Evolutionary conservation across 2,113 vertebrate genomes (phyloP), one percentile per base, ranked within the genome.

Genomic region (Microcebus ravelobensis): DNA sequence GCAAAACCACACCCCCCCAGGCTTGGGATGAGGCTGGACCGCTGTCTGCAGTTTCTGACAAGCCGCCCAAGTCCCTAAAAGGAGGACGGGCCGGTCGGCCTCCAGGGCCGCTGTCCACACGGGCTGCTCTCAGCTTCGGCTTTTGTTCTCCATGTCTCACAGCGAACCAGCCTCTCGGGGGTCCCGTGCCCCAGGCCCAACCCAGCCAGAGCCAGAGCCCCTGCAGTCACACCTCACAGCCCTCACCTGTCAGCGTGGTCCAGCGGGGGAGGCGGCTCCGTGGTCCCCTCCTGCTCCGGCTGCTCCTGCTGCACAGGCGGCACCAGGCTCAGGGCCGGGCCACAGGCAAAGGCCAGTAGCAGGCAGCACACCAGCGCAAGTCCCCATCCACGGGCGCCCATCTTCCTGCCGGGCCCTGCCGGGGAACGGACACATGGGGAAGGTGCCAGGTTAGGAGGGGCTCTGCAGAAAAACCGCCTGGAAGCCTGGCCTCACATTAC

Each of bases 221-320:
- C 68, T 6, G 20, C 9, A 1, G 4, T 7, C 3, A 0, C 10
- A 2, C 15, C 1, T 2, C 34, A 2, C 7, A 4, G 34, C 65
- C 90, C 98, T 98, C 97, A 99, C 99, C 98, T 98, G 96, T 94
- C 94, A 6, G 80, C 0, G 0, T 92, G 97, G 42, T 92, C 97
- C 87, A 34, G 93, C 12, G 87, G 39, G 0, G 87, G 61, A 10
- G 52, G 70, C 0, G 77, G 89, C 48, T 80, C 52, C 70, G n/a
- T 8, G 39, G 83, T 95, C 71, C 63, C 95, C 65, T 89, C 61
- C 0, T 65, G 93, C 3, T 96, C 96, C 11, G 0, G 91, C 84
- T 27, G 90, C 15, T 55, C 80, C 21, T 0, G 94, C 13, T 74
- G 87, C 50, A 12, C 88, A 1, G 39, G 93, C 6, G 94, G 87